Conservation (phyloP, 37 sponge, comb jelly and placozoan species). For the Oopsacas minuta region DNA sequence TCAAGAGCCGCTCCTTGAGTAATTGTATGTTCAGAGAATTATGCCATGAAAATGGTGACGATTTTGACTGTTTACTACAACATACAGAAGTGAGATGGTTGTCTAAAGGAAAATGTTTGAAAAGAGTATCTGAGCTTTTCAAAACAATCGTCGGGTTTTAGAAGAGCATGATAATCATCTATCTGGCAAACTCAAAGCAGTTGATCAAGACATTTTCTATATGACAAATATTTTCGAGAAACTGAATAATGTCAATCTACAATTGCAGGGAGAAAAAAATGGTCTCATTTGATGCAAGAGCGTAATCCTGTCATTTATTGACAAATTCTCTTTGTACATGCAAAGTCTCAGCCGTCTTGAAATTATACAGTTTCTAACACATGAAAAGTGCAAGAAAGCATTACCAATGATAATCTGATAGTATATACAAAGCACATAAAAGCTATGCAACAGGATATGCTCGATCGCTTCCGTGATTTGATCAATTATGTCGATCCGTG, state of each 20-base stretch:
- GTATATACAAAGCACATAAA: background rate
- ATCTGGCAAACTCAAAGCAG: background rate
- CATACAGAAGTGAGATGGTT: no score
- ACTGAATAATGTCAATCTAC: background rate
- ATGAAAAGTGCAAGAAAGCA: background rate
- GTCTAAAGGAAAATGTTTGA: background rate
- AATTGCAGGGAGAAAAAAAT: background rate
- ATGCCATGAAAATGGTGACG: background rate
- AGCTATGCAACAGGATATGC: background rate
- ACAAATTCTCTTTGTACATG: background rate
- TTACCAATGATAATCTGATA: background rate
- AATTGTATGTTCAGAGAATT: background rate
- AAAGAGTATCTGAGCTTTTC: no score
- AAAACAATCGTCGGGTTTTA: background rate
- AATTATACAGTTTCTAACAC: background rate
- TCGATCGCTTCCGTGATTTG: background rate
- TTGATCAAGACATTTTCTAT: background rate
- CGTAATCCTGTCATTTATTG: background rate
- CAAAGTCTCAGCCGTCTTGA: background rate
- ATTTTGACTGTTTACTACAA: background rate
- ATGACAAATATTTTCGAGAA: background rate
- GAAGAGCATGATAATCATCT: background rate
- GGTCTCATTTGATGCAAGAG: background rate
- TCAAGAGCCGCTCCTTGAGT: background rate
- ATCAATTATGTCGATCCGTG: background rate